phyloP scores from a whole-genome alignment of 2,797 vertebrate species.

The Gymnoscopelus microlampas region DNA sequence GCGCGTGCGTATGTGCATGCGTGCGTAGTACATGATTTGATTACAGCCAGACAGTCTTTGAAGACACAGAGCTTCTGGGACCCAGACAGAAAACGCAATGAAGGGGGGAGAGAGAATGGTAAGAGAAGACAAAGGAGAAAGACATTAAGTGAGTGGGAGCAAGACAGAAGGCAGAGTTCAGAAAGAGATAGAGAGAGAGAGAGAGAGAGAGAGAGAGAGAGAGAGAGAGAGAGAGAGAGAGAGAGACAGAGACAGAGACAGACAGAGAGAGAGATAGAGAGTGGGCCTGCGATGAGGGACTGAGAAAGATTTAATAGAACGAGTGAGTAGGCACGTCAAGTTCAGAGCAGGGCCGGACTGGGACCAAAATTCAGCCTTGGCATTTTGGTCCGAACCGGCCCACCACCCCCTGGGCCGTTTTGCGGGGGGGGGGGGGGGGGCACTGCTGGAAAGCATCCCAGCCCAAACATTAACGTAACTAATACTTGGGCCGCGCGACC shows the following conservation, averaged over 20 bases:
- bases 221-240: background rate
- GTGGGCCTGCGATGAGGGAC: background rate
- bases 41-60: slow-evolving; percentile 43
- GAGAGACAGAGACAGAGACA: background rate
- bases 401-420: too few relatives aligned
- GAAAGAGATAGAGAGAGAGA: slow-evolving; percentile 8
- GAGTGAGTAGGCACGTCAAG: slow-evolving; percentile 9
- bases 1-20: slow-evolving; percentile 16
- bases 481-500: too few relatives aligned
- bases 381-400: too few relatives aligned
- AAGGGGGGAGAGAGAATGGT: slow-evolving; percentile 10
- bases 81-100: slow-evolving; percentile 22
- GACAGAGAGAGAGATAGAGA: background rate
- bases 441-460: too few relatives aligned
- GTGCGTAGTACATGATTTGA: slow-evolving; percentile 35
- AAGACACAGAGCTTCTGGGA: slow-evolving; percentile 19
- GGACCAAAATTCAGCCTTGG: too few relatives aligned
- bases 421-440: too few relatives aligned
- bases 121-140: background rate
- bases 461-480: too few relatives aligned
- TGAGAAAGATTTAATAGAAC: background rate
- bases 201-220: background rate
- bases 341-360: too few relatives aligned
- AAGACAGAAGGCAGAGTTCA: slow-evolving; percentile 8
- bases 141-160: slow-evolving; percentile 18